Evolutionary conservation across 2,888 invertebrate genomes (phyloP), one percentile per base, ranked within the genome.

Genomic region (Acanthacorydalis orientalis): DNA sequence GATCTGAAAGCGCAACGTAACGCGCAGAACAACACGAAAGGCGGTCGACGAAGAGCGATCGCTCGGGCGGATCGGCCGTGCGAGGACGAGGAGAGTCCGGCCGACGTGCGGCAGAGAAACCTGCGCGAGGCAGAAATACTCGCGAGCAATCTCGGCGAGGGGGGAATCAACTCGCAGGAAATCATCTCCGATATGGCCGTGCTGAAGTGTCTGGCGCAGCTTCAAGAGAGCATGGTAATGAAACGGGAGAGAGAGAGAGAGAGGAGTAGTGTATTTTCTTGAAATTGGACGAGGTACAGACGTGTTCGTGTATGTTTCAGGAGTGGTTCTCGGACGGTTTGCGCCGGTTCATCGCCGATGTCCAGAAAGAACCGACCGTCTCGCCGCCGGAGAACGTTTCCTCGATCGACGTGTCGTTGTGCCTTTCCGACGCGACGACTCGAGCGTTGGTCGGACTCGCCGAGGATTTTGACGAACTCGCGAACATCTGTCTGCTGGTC

Each of bases 151-250:
- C 68, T 92, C 14, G 89, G 89, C 4, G 91, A 92, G 61, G 85
- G 87, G 7, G 83, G 86, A 31, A 85, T 92, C 16, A 77, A 82
- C 1, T 74, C 80, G 38, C 80, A 83, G 48, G 93, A 95, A 67
- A 86, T 96, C 50, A 73, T 96, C 23, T 79, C 83, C 0, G 91
- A 95, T 61, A 79, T 86, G 54, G 75, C 77, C 48, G 80, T 87
- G 53, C 70, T 96, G 43, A 81, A 83, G 47, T 85, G 87, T 54
- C 67, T 96, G 12, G 93, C 91, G 1, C 81, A 90, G 53, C 70
- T 96, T 37, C 91, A 92, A 61, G 95, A 96, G 63, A 89, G 89
- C 60, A 80, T 93, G 80, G 87, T 82, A n/a, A n/a, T n/a, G n/a
- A n/a, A n/a, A n/a, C n/a, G n/a, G n/a, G n/a, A n/a, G n/a, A n/a